Percentiles rank a stretch among this genome's conserved stretches.
Evolutionary conservation across 2,113 vertebrate genomes (phyloP).

Genomic region (Ovibos moschatus): DNA sequence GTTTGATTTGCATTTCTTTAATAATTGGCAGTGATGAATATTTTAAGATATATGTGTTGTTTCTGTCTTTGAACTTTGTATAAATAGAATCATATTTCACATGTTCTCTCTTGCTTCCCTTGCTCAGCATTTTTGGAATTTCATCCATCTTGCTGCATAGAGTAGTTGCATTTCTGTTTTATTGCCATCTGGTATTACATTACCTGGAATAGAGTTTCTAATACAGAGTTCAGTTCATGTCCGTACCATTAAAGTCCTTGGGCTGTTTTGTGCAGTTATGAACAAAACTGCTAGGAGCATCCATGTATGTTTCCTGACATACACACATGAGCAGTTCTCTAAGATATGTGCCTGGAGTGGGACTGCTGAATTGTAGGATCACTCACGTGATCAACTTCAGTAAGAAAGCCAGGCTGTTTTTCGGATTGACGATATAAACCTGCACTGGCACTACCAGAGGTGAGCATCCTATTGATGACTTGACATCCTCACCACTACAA

Average conservation of each 20-base stretch:
- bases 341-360: neutral
- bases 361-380: neutral
- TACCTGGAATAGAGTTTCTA: neutral
- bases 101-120: neutral
- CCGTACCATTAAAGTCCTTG: rapidly evolving
- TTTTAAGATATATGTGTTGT: neutral
- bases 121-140: neutral
- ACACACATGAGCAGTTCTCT: neutral
- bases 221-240: neutral
- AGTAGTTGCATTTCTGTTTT: no score
- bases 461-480: rapidly evolving
- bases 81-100: neutral
- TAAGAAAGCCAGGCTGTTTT: neutral
- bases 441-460: neutral
- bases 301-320: neutral
- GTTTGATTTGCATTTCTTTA: neutral
- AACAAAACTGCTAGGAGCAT: neutral
- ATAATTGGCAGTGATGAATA: neutral
- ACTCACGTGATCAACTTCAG: neutral
- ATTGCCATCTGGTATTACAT: neutral
- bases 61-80: neutral
- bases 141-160: neutral
- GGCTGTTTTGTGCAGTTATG: neutral
- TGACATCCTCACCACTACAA: rapidly evolving
- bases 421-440: neutral